These are phyloP conservation scores for Chaenocephalus aceratus DNA, from an alignment of 2,113 vertebrate species.

Conservation along the genomic window DNA sequence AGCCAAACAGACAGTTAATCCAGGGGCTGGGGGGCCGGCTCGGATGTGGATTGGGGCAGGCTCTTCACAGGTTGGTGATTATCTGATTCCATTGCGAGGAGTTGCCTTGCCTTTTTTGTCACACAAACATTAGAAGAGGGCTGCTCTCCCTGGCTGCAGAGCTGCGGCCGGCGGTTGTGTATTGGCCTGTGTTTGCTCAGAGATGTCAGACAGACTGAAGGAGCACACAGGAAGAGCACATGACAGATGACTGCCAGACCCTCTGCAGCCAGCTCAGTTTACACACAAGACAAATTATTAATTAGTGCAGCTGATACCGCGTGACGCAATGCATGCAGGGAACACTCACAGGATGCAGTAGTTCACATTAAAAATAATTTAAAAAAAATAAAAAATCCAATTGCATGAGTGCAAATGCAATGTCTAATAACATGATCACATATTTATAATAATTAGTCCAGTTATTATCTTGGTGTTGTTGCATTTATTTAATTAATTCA, in stretches of 20 bases:
- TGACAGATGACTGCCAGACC: slow-evolving; percentile 84
- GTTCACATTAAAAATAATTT: neutral
- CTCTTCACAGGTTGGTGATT: slow-evolving; percentile 93
- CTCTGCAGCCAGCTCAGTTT: neutral
- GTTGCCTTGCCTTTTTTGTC: slow-evolving; percentile 90
- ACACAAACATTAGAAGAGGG: slow-evolving; percentile 91
- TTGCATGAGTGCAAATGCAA: neutral
- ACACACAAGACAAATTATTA: slow-evolving; percentile 46
- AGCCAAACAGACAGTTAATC: slow-evolving; percentile 88
- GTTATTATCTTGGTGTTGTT: neutral
- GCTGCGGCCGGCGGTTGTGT: slow-evolving; percentile 78
- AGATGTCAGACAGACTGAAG: slow-evolving; percentile 88
- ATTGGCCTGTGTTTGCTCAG: slow-evolving; percentile 84
- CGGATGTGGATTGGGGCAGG: slow-evolving; percentile 91
- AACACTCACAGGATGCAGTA: neutral
- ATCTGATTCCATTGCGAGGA: slow-evolving; percentile 90
- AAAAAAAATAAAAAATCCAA: neutral
- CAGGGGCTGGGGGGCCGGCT: slow-evolving; percentile 60
- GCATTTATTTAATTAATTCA: neutral
- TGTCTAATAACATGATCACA: neutral
- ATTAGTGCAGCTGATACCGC: slow-evolving; percentile 25
- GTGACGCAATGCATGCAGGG: neutral
- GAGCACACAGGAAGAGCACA: slow-evolving; percentile 83
- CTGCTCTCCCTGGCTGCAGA: slow-evolving; percentile 79
- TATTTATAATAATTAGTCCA: neutral